Evolutionary conservation across 2,797 vertebrate species (phyloP), one percentile per base, ranked within the genome.

Genomic region (Lateolabrax maculatus): DNA sequence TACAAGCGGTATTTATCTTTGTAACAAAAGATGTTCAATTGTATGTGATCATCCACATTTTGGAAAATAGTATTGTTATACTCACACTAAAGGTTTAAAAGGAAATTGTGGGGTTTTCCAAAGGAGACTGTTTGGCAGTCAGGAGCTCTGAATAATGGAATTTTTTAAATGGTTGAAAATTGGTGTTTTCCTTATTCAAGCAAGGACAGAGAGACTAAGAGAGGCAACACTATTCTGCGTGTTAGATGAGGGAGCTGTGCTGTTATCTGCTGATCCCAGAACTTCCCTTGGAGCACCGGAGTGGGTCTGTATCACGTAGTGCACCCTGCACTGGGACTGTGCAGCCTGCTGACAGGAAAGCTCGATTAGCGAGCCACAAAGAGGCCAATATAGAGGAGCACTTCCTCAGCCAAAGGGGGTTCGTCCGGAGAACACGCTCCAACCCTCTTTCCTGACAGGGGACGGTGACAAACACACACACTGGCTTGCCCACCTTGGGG

Each of bases 181-280:
- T 61, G 15, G 71, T 86, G 83, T 89, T 93, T 89, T 86, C 90
- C 80, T 85, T 85, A 90, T 88, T 92, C 85, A 90, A 80, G 77
- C 84, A 84, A 86, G 81, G 84, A 87, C 89, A 84, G 83, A 84
- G 71, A 69, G 89, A 83, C 74, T 75, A 88, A 91, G 83, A 87
- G 74, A 83, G 88, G 81, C 74, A 86, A 66, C 77, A 69, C 73
- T 77, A 64, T 84, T 84, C 89, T 90, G 93, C 84, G 90, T 94
- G 93, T 95, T 92, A 94, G 95, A 92, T 89, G 93, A 89, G 86
- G 92, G 94, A 85, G 93, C 92, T 79, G 87, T 53, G 85, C 84
- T 66, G 93, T 97, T 98, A 98, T 98, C 97, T 97, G 84, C 94
- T 87, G 92, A 96, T 96, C 95, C 93, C 97, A 98, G 97, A 96